phyloP scores from a whole-genome alignment of 2,888 invertebrate genomes.

The Eumerus sabulonum region DNA sequence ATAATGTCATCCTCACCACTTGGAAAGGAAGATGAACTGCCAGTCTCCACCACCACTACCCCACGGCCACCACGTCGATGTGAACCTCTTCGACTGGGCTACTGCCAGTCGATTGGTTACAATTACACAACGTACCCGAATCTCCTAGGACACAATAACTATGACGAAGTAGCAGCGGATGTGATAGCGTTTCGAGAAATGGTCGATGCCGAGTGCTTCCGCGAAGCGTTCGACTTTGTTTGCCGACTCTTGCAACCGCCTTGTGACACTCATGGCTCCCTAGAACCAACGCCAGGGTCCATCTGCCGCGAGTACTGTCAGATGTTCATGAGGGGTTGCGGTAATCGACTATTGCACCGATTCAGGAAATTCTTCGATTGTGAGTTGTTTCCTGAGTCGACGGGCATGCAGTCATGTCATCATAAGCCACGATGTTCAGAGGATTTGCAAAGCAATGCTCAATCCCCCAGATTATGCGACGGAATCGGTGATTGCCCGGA shows the following conservation, averaged over 20 bases:
- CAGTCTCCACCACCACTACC: conserved; percentile 78
- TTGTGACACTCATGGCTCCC: conserved; percentile 85
- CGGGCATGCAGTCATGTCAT: conserved; percentile 86
- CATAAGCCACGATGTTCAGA: conserved; percentile 91
- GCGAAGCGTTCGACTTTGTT: conserved; percentile 92
- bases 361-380: conserved; percentile 88
- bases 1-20: conserved; percentile 77
- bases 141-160: conserved; percentile 81
- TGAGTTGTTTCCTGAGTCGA: conserved; percentile 88
- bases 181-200: conserved; percentile 90
- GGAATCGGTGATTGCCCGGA: conserved; percentile 92
- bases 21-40: conserved; percentile 76
- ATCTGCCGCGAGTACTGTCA: conserved; percentile 90
- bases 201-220: conserved; percentile 94
- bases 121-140: conserved; percentile 93
- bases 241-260: conserved; percentile 92
- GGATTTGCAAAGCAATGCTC: conserved; percentile 86
- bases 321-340: conserved; percentile 91
- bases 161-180: conserved; percentile 85
- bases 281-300: conserved; percentile 75
- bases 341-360: conserved; percentile 85
- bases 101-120: conserved; percentile 87
- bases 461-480: conserved; percentile 90
- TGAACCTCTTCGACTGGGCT: conserved; percentile 83
- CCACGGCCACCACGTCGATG: conserved; percentile 84